These are phyloP conservation scores for Anas platyrhynchos DNA, from an alignment of 2,113 vertebrate genomes.

Conservation along the genomic window DNA sequence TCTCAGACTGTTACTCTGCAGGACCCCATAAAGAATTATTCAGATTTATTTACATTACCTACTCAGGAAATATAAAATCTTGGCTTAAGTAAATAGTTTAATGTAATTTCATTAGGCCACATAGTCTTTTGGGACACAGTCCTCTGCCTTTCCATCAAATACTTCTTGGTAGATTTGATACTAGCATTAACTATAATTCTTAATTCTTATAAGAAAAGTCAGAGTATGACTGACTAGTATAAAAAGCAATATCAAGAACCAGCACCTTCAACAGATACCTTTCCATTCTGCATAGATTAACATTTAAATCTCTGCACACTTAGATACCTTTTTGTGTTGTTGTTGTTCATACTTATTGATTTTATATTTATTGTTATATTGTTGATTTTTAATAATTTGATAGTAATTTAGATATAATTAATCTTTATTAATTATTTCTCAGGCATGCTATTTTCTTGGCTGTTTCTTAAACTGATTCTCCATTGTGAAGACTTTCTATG, in stretches of 20 bases:
- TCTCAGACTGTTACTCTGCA: neutral
- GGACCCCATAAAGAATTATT: neutral
- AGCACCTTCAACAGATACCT: neutral
- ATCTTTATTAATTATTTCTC: neutral
- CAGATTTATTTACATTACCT: neutral
- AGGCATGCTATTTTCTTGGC: neutral
- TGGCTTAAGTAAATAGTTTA: neutral
- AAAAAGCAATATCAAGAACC: neutral
- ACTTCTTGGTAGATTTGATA: neutral
- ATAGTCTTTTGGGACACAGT: neutral
- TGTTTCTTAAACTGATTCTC: neutral
- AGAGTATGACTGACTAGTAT: neutral
- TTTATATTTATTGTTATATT: neutral
- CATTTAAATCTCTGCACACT: neutral
- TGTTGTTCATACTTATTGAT: neutral
- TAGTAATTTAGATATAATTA: neutral
- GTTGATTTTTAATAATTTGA: neutral
- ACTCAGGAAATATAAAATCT: neutral
- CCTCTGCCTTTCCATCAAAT: neutral
- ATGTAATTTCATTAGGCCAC: neutral
- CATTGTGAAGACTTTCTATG: neutral
- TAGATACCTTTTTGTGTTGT: neutral
- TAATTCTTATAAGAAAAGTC: neutral
- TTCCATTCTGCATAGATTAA: neutral
- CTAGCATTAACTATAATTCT: neutral